Conservation (phyloP, 2,888 invertebrate species). For the Ectemnius continuus region DNA sequence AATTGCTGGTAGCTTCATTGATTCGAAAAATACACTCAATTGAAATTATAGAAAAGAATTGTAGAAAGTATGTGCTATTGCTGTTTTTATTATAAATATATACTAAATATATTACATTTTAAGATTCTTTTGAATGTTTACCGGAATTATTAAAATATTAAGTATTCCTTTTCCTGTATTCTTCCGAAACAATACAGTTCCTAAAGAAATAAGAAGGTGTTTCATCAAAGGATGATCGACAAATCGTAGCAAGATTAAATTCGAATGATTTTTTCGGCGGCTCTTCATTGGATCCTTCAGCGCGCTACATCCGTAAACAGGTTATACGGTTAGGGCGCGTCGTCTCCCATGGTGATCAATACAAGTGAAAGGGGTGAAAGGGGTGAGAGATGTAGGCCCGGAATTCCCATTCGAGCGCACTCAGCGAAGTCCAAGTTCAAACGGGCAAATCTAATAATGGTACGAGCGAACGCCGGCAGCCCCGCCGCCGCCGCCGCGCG, state of each 20-base stretch:
- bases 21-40: too few relatives aligned
- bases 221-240: too few relatives aligned
- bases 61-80: too few relatives aligned
- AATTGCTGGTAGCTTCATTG: too few relatives aligned
- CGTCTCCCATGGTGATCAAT: constrained; percentile 35
- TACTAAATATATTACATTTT: too few relatives aligned
- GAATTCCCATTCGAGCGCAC: constrained; percentile 40
- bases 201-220: too few relatives aligned
- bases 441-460: constrained; percentile 64
- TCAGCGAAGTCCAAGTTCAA: constrained; percentile 42
- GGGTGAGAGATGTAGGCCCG: not conserved
- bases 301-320: constrained; percentile 46
- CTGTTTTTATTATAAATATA: too few relatives aligned
- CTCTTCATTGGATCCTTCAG: constrained; percentile 17
- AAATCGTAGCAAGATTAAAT: constrained; percentile 17
- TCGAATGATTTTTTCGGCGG: constrained; percentile 22
- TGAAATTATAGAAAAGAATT: too few relatives aligned
- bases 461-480: constrained; percentile 30
- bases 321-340: constrained; percentile 50
- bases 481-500: constrained; percentile 39
- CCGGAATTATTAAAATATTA: too few relatives aligned
- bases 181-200: too few relatives aligned
- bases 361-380: constrained; percentile 31
- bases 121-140: too few relatives aligned
- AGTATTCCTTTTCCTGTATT: too few relatives aligned